These are phyloP conservation scores for Myiotriccus ornatus DNA, from an alignment of 2,797 vertebrate species.

Conservation along the genomic window DNA sequence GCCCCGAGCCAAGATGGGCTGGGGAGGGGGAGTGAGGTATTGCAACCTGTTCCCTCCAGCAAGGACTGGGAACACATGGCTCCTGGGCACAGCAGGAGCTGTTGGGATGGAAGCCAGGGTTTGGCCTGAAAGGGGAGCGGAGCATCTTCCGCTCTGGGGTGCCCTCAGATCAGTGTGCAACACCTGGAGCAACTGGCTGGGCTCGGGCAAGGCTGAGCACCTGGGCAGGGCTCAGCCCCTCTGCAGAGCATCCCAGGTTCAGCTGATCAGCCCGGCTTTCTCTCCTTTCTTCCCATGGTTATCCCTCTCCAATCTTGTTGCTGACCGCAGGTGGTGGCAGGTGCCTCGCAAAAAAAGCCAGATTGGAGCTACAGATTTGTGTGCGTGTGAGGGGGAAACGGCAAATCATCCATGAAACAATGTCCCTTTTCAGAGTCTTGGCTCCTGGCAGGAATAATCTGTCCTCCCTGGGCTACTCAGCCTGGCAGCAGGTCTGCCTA, in stretches of 20 bases:
- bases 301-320: fast-evolving
- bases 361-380: neutral
- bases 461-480: neutral
- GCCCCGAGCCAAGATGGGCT: neutral
- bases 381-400: neutral
- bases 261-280: fast-evolving
- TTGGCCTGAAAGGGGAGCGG: neutral
- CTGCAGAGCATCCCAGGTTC: neutral
- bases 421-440: constrained; percentile 7
- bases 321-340: neutral
- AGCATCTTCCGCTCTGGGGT: neutral
- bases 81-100: neutral
- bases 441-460: neutral
- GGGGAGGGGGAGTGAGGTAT: neutral
- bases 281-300: neutral
- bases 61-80: fast-evolving
- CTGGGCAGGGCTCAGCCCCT: neutral
- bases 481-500: neutral
- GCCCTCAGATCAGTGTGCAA: neutral
- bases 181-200: neutral
- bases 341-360: neutral
- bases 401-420: constrained; percentile 1
- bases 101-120: neutral
- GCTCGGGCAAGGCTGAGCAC: neutral
- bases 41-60: neutral